Evolutionary conservation across 1,140 invertebrate species (phyloP).

Genomic region (Ladona fulva): DNA sequence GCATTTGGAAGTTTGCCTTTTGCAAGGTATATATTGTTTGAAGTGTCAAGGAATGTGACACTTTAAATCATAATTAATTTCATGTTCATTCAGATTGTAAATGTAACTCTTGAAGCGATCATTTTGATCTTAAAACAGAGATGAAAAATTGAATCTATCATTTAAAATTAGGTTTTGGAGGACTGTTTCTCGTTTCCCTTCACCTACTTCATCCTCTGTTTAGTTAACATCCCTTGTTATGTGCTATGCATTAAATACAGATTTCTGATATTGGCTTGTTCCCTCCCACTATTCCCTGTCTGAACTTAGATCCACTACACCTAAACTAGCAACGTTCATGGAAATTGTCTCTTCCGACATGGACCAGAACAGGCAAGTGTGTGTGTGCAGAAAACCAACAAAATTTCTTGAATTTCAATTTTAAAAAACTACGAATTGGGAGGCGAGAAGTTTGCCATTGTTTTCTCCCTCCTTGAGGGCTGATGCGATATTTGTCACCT

Average conservation of each 20-base stretch:
- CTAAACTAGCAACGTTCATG: slow-evolving; percentile 29
- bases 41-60: too few species aligned
- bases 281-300: background rate
- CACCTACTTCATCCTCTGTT: background rate
- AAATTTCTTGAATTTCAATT: background rate
- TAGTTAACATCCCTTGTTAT: background rate
- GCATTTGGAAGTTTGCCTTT: too few species aligned
- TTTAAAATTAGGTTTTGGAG: background rate
- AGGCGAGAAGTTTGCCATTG: background rate
- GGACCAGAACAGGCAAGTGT: slow-evolving; percentile 28
- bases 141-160: background rate
- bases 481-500: background rate
- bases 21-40: too few species aligned
- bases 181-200: background rate
- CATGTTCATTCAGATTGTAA: too few species aligned
- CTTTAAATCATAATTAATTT: too few species aligned
- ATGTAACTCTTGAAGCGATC: too few species aligned
- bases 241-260: background rate
- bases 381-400: background rate
- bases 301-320: slow-evolving; percentile 26
- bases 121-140: too few species aligned
- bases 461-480: background rate
- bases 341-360: slow-evolving; percentile 26
- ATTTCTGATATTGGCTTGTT: slow-evolving; percentile 1
- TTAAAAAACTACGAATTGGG: background rate